Evolutionary conservation across 2,797 vertebrate species (phyloP).

Genomic region (Nothura maculosa): DNA sequence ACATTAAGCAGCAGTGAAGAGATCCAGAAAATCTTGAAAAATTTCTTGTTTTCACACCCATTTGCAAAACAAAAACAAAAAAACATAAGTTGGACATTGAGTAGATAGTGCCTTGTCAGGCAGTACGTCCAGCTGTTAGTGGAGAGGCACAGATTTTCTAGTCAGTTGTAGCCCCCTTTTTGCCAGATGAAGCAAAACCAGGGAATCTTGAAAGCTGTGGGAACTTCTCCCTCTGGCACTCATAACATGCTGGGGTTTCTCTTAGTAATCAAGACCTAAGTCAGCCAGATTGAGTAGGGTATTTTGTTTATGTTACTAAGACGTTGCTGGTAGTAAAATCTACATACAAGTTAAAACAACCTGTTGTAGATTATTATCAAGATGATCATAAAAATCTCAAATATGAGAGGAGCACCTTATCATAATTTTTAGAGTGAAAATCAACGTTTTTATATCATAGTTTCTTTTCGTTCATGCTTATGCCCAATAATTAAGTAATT

Average conservation of each 20-base stretch:
- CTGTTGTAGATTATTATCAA: neutral
- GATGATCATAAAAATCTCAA: neutral
- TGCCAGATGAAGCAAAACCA: too few relatives aligned
- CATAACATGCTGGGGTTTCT: neutral
- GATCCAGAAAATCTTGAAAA: neutral
- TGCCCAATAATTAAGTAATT: neutral
- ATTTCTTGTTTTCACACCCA: neutral
- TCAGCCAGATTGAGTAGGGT: neutral
- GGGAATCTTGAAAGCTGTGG: neutral
- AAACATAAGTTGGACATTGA: too few relatives aligned
- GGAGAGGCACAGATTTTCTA: too few relatives aligned
- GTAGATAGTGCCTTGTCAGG: neutral
- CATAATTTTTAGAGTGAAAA: neutral
- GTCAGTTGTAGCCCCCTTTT: neutral
- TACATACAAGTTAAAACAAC: neutral
- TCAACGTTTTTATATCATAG: neutral
- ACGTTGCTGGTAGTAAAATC: neutral
- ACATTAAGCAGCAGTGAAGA: neutral
- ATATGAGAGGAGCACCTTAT: neutral
- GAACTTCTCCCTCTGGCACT: neutral
- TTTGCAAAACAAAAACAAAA: too few relatives aligned
- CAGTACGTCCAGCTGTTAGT: too few relatives aligned
- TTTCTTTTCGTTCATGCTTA: too few relatives aligned
- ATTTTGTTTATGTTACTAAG: neutral
- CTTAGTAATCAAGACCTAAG: neutral